These are phyloP conservation scores for Crossaster papposus DNA, from an alignment of 53 echinoderm and acorn worm species.

Conservation along the genomic window DNA sequence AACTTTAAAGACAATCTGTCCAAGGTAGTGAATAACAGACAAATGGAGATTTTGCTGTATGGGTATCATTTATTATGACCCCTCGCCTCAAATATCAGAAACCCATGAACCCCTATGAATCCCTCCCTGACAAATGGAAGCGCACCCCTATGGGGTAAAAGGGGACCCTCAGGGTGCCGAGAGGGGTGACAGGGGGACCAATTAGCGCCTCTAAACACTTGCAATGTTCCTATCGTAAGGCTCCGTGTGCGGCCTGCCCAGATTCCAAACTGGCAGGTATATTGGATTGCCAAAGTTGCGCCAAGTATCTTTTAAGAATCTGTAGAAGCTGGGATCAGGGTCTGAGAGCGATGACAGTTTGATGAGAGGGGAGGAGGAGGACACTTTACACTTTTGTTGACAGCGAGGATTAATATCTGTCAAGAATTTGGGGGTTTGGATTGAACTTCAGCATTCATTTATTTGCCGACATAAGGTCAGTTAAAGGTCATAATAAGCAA, in stretches of 20 bases:
- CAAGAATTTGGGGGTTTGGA: background rate
- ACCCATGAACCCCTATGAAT: background rate
- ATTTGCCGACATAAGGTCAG: too few species aligned
- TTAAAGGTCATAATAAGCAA: too few species aligned
- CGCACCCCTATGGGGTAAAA: conserved; percentile 11
- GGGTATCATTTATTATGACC: conserved; percentile 5
- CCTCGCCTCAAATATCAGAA: background rate
- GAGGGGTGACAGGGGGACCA: conserved; percentile 22
- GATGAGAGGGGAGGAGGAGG: background rate
- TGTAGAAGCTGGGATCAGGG: conserved; percentile 1
- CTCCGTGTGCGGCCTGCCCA: conserved; percentile 6
- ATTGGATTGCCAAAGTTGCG: background rate
- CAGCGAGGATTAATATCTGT: conserved; percentile 15
- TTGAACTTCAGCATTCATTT: background rate
- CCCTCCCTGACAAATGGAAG: conserved; percentile 24
- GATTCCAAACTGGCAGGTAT: conserved; percentile 23
- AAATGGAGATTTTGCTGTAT: background rate
- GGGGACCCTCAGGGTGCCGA: conserved; percentile 9
- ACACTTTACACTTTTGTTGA: background rate
- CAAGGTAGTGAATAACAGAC: background rate
- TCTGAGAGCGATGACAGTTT: background rate
- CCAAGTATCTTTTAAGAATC: background rate
- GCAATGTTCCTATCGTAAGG: background rate
- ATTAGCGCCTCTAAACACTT: conserved; percentile 38
- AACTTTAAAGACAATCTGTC: background rate